Evolutionary conservation across 2,797 vertebrate species (phyloP), one percentile per base, ranked within the genome.

Genomic region (Lepidocolaptes lacrymiger): DNA sequence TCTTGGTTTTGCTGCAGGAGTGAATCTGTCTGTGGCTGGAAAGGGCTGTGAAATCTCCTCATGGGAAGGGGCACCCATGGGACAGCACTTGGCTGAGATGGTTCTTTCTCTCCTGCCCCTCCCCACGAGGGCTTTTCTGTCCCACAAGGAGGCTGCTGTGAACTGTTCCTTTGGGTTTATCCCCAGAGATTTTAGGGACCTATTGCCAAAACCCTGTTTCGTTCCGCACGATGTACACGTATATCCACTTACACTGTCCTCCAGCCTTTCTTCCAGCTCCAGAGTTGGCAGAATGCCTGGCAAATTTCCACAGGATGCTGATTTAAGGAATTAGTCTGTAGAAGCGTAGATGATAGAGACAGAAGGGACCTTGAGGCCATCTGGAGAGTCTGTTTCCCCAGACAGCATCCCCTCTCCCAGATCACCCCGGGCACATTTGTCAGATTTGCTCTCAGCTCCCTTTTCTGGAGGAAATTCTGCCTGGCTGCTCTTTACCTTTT

Each of bases 321-420:
- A 68, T 85, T 54, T 85, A 79, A 89, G 71, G 67, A 87, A 78
- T 85, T 85, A 81, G 32, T 54, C 63, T 61, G 34, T 56, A n/a
- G 51, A 76, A 92, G 37, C 46, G 5, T 41, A 34, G 58, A 75
- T 19, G 8, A 41, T 12, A 23, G 12, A 71, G 93, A 49, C 77
- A 95, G 77, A 94, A 89, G 66, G 80, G 66, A 75, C 80, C 62
- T 84, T 84, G 93, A 84, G 62, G 55, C 92, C 77, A 89, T 81
- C 87, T 94, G 86, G 86, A 93, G 77, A 26, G 36, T 43, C 58
- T 17, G 6, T 59, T 77, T 92, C 54, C 72, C 56, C 86, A 92
- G 84, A 68, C 62, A 86, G 39, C 44, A 39, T 9, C 61, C 46
- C 41, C 34, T 68, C 73, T 80, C 56, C 49, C 36, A 23, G 20